phyloP scores from a whole-genome alignment of 2,888 invertebrate genomes.

The Asteroscopus sphinx region DNA sequence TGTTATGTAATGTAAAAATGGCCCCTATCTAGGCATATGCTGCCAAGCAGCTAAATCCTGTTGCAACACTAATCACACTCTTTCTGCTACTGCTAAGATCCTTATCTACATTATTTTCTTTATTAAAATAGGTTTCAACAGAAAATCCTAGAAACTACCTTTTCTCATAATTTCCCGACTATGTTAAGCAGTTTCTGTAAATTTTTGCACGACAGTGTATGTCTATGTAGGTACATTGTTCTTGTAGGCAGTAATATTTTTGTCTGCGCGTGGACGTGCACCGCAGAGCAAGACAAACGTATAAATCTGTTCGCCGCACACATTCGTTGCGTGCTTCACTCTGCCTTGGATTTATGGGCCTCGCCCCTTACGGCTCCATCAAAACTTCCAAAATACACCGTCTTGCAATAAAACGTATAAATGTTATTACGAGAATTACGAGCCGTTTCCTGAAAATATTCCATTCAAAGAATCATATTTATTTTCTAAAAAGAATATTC shows the following conservation, averaged over 20 bases:
- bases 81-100: too few species aligned
- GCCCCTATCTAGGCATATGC: too few species aligned
- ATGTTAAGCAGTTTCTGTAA: slow-evolving; percentile 8
- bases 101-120: too few species aligned
- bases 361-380: slow-evolving; percentile 71
- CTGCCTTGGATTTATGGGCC: slow-evolving; percentile 75
- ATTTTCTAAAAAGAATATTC: slow-evolving; percentile 12
- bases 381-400: slow-evolving; percentile 65
- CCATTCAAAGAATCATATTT: slow-evolving; percentile 14
- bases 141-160: too few species aligned
- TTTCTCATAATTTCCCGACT: not conserved
- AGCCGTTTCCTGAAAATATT: slow-evolving; percentile 23
- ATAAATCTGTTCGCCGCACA: slow-evolving; percentile 78
- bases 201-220: slow-evolving; percentile 15
- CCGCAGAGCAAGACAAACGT: slow-evolving; percentile 72
- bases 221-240: slow-evolving; percentile 15
- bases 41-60: too few species aligned
- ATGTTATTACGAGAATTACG: slow-evolving; percentile 51
- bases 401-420: slow-evolving; percentile 52
- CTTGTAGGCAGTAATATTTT: slow-evolving; percentile 66
- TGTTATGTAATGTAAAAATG: too few species aligned
- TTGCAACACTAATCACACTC: too few species aligned
- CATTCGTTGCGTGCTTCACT: slow-evolving; percentile 77
- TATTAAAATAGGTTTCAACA: too few species aligned
- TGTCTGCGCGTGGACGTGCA: slow-evolving; percentile 69